phyloP scores from a whole-genome alignment of 2,113 vertebrate genomes.

The Ginglymostoma cirratum region DNA sequence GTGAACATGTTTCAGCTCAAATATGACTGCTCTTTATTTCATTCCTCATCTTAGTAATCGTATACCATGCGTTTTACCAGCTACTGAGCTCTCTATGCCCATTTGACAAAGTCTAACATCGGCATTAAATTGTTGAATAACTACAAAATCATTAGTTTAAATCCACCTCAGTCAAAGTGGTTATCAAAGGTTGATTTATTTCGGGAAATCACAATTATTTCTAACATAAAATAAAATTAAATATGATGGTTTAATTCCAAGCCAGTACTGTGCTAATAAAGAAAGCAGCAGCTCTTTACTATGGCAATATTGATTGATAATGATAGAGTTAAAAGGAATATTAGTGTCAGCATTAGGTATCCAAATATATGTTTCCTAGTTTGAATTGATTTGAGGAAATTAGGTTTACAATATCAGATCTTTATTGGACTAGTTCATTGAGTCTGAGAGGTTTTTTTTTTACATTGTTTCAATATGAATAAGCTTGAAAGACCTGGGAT shows the following conservation, averaged over 20 bases:
- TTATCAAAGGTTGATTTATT: neutral
- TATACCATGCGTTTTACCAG: neutral
- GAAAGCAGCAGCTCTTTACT: neutral
- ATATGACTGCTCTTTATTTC: neutral
- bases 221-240: neutral
- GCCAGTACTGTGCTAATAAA: neutral
- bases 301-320: neutral
- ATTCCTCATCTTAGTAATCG: neutral
- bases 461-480: neutral
- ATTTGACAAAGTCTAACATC: neutral
- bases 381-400: neutral
- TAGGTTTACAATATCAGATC: neutral
- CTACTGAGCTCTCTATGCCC: neutral
- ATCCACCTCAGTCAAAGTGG: neutral
- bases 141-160: conserved; percentile 1
- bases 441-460: neutral
- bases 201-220: neutral
- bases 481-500: neutral
- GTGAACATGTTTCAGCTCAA: neutral
- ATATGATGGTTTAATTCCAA: neutral
- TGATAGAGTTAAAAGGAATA: neutral
- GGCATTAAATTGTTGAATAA: neutral
- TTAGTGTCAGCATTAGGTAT: neutral
- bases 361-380: neutral
- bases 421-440: neutral